Percentiles rank a stretch among this genome's conserved stretches.
Conservation (phyloP, 2,113 vertebrate species). For the Guaruba guarouba region DNA sequence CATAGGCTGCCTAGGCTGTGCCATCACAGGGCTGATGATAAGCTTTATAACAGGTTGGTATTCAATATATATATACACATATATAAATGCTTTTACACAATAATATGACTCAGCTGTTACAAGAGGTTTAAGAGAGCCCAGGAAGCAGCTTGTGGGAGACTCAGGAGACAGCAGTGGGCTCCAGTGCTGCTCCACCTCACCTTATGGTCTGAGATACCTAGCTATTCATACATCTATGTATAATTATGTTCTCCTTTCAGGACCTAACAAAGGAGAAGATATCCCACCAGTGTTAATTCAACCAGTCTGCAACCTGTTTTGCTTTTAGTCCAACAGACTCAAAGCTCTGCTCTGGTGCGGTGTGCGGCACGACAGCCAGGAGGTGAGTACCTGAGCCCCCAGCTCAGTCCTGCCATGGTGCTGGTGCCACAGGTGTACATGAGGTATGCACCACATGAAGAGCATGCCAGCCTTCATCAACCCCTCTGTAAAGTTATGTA, state of each 20-base stretch:
- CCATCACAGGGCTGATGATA: slow-evolving; percentile 74
- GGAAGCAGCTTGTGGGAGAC: rapidly evolving
- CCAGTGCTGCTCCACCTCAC: rapidly evolving
- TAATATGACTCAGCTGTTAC: not conserved
- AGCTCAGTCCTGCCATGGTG: rapidly evolving
- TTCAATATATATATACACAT: no score
- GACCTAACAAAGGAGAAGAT: slow-evolving; percentile 68
- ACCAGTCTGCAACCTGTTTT: slow-evolving; percentile 78
- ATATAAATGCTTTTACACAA: not conserved
- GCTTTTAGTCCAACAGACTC: slow-evolving; percentile 80
- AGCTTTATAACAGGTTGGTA: slow-evolving; percentile 80
- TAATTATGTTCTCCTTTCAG: slow-evolving; percentile 44
- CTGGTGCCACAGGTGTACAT: rapidly evolving
- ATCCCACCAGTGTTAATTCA: slow-evolving; percentile 78
- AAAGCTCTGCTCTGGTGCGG: slow-evolving; percentile 77
- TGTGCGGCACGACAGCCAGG: slow-evolving; percentile 53
- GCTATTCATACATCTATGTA: rapidly evolving
- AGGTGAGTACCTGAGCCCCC: slow-evolving; percentile 38
- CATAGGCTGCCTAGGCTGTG: slow-evolving; percentile 76
- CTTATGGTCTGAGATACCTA: rapidly evolving
- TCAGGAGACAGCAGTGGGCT: not conserved
- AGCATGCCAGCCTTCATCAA: not conserved
- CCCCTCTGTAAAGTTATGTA: rapidly evolving
- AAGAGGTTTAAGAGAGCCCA: not conserved
- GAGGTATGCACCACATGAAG: not conserved